Evolutionary conservation across 2,888 invertebrate genomes (phyloP), one percentile per base, ranked within the genome.

Genomic region (Drosophila mimetica): DNA sequence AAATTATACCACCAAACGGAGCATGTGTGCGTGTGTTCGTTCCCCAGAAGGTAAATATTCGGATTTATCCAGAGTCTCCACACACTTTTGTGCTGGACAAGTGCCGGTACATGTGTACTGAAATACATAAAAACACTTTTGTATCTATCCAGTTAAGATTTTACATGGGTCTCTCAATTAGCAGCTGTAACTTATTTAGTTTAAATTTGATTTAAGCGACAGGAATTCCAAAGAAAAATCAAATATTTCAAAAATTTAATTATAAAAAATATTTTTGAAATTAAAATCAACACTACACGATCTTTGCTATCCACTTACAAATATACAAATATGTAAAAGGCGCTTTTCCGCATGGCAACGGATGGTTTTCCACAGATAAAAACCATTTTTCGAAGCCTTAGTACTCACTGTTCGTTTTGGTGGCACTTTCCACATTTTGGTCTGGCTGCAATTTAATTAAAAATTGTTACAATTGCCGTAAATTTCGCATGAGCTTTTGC

Each of bases 1-100:
- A 83, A 75, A 74, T 78, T 76, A 81, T 75, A 66, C 74, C 59
- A 50, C 72, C 53, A 79, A 63, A 69, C 52, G 46, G 37, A 66
- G 55, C 64, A 63, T 60, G 54, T 71, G 61, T 57, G 58, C 32
- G 36, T 59, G 65, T 30, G 57, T 48, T 39, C 16, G 14, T 69
- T 69, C 48, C 51, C 32, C 25, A 37, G 41, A 61, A 70, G 61
- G 52, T 63, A 70, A 55, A 61, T 51, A 51, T 34, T 42, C 25
- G 4, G 30, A 25, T 25, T 25, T 32, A 30, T 16, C 18, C 32
- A 58, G 51, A 50, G 36, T 54, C 18, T 32, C 41, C 41, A 18
- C 41, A 18, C 41, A 41, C 39, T 34, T 30, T n/a, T 2, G 4
- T 2, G 9, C 30, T 47, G 28, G 47, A 30, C 50, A 61, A 63